Base-by-base conservation (phyloP, 2,797 vertebrate genomes). In the Numenius phaeopus region DNA sequence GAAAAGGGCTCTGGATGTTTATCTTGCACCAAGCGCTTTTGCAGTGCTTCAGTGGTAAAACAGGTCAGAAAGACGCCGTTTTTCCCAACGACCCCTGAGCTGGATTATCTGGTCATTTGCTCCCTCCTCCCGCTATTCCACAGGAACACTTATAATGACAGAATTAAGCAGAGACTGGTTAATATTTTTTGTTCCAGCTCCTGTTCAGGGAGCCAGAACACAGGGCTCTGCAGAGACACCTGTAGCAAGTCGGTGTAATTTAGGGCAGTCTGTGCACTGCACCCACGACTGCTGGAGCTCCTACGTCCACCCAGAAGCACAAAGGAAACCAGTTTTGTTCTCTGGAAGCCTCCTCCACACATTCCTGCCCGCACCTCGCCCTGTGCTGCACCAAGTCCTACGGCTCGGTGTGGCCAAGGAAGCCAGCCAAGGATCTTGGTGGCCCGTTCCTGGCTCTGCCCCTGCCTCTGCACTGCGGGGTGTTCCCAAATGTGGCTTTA, bases 301-400 rank as follows among this genome's bases (percentile, higher is more conserved):
- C 2, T 55, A 66, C 0, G 0, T 71, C 52, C 61, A 94, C 79
- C 46, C 40, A 59, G 57, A 58, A 58, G 61, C 82, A 78, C 89
- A 92, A 87, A 97, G 46, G 61, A 95, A 95, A 83, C 55, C 76
- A 62, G 77, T 81, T 91, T 22, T 62, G 58, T 83, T 83, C 82
- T 40, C 76, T 34, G 34, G 70, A 12, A 90, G 49, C 73, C 85
- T 90, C 89, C 87, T 81, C 85, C 85, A 83, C 18, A 19, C 91
- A 62, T 95, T 96, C 80, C 86, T 94, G 77, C 61, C 81, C 29
- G 39, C 47, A 88, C 93, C 92, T 95, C 39, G 0, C 85, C 93
- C 90, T 8, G 6, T 39, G 46, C 85, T 67, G 61, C 73, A 57
- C 59, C 71, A 20, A 82, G 47, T 44, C 37, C 23, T 42, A 21